phyloP scores from a whole-genome alignment of 2,113 vertebrate genomes.

The Corapipo altera region DNA sequence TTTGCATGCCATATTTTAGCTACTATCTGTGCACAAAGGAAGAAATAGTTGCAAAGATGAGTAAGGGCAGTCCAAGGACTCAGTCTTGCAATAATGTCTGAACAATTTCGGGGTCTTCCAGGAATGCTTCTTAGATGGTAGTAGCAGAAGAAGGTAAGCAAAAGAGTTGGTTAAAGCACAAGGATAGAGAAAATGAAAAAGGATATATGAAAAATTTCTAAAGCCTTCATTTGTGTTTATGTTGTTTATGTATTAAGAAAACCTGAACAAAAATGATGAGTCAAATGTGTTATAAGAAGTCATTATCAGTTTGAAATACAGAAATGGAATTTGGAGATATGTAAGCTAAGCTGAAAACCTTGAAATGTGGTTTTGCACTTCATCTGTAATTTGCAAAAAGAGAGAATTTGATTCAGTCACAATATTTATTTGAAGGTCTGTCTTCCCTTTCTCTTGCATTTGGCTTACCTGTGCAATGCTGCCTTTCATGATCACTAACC shows the following conservation, averaged over 20 bases:
- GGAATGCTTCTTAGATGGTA: neutral
- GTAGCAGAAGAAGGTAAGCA: neutral
- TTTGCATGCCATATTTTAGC: neutral
- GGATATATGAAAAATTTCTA: neutral
- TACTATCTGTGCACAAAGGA: neutral
- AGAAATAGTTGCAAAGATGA: neutral
- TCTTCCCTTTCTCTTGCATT: neutral
- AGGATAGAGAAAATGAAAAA: neutral
- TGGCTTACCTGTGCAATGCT: fast-evolving
- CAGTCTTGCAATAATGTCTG: neutral
- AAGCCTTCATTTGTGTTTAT: neutral
- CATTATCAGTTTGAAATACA: neutral
- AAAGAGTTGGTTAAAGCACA: neutral
- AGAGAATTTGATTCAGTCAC: neutral
- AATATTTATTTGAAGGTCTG: neutral
- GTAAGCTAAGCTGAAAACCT: neutral
- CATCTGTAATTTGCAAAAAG: neutral
- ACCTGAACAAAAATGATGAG: neutral
- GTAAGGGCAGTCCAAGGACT: neutral
- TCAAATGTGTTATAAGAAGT: neutral
- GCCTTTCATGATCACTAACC: neutral
- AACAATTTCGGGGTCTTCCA: neutral
- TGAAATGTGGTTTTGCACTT: neutral
- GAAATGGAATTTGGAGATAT: neutral
- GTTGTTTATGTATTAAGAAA: neutral